Conservation (phyloP, 2,888 invertebrate genomes). For the Anorthoa munda region DNA sequence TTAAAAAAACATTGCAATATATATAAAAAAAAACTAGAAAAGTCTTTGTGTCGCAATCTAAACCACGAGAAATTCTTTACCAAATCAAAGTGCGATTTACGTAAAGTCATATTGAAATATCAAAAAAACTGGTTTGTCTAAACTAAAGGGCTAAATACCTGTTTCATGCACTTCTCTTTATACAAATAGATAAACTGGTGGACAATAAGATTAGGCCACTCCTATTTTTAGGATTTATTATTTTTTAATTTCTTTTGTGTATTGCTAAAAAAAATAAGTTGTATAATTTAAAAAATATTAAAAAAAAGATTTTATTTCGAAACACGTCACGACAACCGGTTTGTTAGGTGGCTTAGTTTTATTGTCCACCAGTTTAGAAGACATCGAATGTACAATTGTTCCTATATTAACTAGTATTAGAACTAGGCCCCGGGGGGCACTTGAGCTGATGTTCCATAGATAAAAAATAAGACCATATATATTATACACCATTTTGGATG, state of each 20-base stretch:
- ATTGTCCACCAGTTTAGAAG: conserved; percentile 27
- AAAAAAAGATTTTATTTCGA: too few relatives aligned
- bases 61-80: conserved; percentile 32
- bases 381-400: conserved; percentile 64
- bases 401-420: conserved; percentile 59
- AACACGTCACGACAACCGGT: too few relatives aligned
- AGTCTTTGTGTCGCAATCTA: conserved; percentile 16
- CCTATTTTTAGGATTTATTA: too few relatives aligned
- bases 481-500: conserved; percentile 51
- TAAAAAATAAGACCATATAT: conserved; percentile 39
- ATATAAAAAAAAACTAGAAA: background rate
- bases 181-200: conserved; percentile 49
- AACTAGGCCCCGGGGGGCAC: conserved; percentile 46
- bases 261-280: too few relatives aligned
- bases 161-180: conserved; percentile 59
- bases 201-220: too few relatives aligned
- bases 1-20: background rate
- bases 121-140: conserved; percentile 30
- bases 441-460: conserved; percentile 60
- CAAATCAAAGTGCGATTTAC: conserved; percentile 33
- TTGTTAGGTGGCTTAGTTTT: too few relatives aligned
- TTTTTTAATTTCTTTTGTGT: too few relatives aligned
- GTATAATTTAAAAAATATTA: too few relatives aligned
- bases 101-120: conserved; percentile 27
- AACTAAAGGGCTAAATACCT: conserved; percentile 42